A percentile compares a stretch with the other conserved stretches of the same genome.
Evolutionary conservation across 2,797 vertebrate species (phyloP).

Genomic region (Thunnus albacares): DNA sequence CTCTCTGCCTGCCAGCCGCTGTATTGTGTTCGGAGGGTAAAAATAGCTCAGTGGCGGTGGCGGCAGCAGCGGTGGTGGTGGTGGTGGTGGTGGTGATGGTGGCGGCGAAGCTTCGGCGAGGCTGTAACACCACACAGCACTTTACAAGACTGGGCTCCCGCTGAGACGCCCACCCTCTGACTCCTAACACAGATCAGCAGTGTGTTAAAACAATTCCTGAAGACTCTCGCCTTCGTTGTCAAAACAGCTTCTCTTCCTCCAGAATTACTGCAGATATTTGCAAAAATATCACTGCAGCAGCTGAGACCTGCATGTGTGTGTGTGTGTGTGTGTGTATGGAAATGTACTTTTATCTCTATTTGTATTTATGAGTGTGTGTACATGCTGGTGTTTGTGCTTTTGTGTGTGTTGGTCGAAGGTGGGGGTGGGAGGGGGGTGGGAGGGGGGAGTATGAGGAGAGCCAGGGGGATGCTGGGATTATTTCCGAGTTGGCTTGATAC

Average conservation of each 20-base stretch:
- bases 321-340: constrained; percentile 5
- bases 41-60: constrained; percentile 30
- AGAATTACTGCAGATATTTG: too few relatives aligned
- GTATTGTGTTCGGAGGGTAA: constrained; percentile 2
- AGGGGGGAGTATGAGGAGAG: background rate
- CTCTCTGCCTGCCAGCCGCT: background rate
- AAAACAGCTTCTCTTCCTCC: too few relatives aligned
- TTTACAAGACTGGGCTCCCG: constrained; percentile 7
- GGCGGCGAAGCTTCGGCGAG: background rate
- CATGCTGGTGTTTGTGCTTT: background rate
- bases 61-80: too few relatives aligned
- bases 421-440: too few relatives aligned
- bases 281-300: constrained; percentile 10
- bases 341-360: constrained; percentile 10
- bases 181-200: background rate
- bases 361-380: constrained; percentile 9
- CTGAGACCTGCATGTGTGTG: constrained; percentile 19
- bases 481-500: constrained; percentile 22
- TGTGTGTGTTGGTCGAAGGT: background rate
- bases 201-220: too few relatives aligned
- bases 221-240: too few relatives aligned
- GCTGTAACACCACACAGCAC: constrained; percentile 1
- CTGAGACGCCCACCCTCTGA: background rate
- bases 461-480: constrained; percentile 33
- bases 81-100: too few relatives aligned